phyloP scores from a whole-genome alignment of 1,140 invertebrate genomes.

The Pseudoatta argentina region DNA sequence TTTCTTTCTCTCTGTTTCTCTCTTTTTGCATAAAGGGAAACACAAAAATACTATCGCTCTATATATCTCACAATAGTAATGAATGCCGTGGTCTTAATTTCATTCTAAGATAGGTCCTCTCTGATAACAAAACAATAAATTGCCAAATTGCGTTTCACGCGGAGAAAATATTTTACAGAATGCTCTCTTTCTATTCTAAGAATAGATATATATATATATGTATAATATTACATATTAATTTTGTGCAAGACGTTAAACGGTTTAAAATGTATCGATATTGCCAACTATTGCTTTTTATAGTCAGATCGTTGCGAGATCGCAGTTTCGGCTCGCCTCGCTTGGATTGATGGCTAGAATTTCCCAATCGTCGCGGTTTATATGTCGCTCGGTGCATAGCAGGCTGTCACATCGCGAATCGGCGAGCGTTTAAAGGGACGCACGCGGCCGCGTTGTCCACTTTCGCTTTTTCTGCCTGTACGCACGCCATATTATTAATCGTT shows the following conservation, averaged over 20 bases:
- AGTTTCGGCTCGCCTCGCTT: constrained; percentile 59
- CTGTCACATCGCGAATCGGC: constrained; percentile 52
- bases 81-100: neutral
- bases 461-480: constrained; percentile 82
- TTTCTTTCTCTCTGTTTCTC: constrained; percentile 32
- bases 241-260: neutral
- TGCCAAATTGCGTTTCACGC: neutral
- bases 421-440: constrained; percentile 62
- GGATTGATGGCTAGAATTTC: constrained; percentile 58
- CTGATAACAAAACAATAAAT: neutral
- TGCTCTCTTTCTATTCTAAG: too few relatives aligned
- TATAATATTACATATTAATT: neutral
- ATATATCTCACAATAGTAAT: neutral
- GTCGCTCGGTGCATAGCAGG: constrained; percentile 33
- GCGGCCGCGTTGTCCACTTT: constrained; percentile 80
- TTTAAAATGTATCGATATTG: constrained; percentile 24
- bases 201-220: too few relatives aligned
- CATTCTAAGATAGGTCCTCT: neutral
- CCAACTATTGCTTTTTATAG: constrained; percentile 11
- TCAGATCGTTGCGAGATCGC: constrained; percentile 33
- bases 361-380: constrained; percentile 57
- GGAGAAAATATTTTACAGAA: neutral
- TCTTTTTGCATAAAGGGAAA: neutral
- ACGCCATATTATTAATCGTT: constrained; percentile 84
- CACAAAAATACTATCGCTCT: neutral